Evolutionary conservation across 2,797 vertebrate genomes (phyloP).

Genomic region (Aulostomus chinensis): DNA sequence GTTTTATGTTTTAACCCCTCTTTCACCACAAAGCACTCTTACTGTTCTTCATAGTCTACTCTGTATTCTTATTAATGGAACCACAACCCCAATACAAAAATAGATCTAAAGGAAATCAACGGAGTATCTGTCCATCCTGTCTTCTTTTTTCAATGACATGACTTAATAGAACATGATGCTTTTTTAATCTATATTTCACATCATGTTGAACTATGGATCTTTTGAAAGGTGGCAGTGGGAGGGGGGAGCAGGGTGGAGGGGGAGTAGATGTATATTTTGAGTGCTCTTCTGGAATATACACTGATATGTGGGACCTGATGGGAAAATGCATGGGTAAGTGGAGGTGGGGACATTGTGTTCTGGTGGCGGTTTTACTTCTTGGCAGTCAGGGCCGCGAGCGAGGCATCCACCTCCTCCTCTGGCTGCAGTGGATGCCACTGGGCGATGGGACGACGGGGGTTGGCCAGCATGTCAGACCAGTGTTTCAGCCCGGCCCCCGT

Average conservation of each 20-base stretch:
- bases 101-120: constrained; percentile 81
- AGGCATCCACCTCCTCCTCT: constrained; percentile 92
- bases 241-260: constrained; percentile 4
- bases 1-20: constrained; percentile 60
- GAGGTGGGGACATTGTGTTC: constrained; percentile 32
- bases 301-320: constrained; percentile 50
- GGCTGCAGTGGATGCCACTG: constrained; percentile 98
- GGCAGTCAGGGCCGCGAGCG: constrained; percentile 86
- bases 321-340: constrained; percentile 50
- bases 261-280: constrained; percentile 38
- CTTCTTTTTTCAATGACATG: constrained; percentile 67
- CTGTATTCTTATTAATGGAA: constrained; percentile 71
- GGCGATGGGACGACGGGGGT: constrained; percentile 94
- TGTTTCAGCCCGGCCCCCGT: constrained; percentile 93
- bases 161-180: constrained; percentile 59
- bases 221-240: constrained; percentile 50
- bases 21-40: constrained; percentile 41
- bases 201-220: constrained; percentile 67
- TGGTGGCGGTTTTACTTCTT: constrained; percentile 87
- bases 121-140: constrained; percentile 73
- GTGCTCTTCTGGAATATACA: constrained; percentile 64
- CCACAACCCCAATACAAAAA: constrained; percentile 80
- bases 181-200: constrained; percentile 61
- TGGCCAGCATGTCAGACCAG: constrained; percentile 99
- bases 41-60: constrained; percentile 50